These are phyloP conservation scores for Microctenopoma steveboyesi DNA, from an alignment of 2,797 vertebrate species.

Conservation along the genomic window DNA sequence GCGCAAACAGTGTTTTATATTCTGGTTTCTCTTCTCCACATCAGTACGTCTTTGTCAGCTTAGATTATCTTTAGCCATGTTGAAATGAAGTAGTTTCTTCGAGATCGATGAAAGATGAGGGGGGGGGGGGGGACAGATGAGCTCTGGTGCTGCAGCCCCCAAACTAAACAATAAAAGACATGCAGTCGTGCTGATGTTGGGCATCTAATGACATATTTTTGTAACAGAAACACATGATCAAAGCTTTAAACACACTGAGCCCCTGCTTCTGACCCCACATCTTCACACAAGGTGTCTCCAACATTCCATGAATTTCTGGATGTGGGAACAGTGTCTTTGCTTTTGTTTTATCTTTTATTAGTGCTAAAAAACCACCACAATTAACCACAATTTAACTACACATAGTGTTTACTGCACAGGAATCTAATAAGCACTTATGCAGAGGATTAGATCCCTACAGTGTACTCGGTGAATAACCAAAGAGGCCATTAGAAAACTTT, in stretches of 20 bases:
- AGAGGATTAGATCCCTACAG: slow-evolving; percentile 12
- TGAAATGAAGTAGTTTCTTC: slow-evolving; percentile 27
- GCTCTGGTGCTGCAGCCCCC: neutral
- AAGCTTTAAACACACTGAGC: slow-evolving; percentile 11
- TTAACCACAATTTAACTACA: slow-evolving; percentile 30
- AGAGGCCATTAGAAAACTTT: slow-evolving; percentile 21
- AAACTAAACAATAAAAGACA: slow-evolving; percentile 1
- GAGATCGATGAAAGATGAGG: slow-evolving; percentile 2
- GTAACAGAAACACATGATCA: slow-evolving; percentile 22
- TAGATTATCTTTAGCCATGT: slow-evolving; percentile 34
- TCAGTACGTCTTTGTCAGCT: slow-evolving; percentile 38
- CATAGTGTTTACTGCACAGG: slow-evolving; percentile 29
- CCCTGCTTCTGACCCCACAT: slow-evolving; percentile 1
- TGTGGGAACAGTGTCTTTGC: slow-evolving; percentile 8
- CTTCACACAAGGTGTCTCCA: slow-evolving; percentile 16
- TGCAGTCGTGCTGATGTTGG: neutral
- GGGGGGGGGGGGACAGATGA: neutral
- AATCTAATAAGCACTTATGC: slow-evolving; percentile 16
- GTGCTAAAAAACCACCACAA: slow-evolving; percentile 10
- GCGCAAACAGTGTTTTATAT: slow-evolving; percentile 54
- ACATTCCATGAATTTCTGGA: slow-evolving; percentile 17
- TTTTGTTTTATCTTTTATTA: slow-evolving; percentile 36
- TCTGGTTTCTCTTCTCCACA: slow-evolving; percentile 24
- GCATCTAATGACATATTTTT: slow-evolving; percentile 13
- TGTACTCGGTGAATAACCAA: slow-evolving; percentile 31